These are phyloP conservation scores for Tanytarsus gracilentus DNA, from an alignment of 2,888 invertebrate species.

Conservation along the genomic window DNA sequence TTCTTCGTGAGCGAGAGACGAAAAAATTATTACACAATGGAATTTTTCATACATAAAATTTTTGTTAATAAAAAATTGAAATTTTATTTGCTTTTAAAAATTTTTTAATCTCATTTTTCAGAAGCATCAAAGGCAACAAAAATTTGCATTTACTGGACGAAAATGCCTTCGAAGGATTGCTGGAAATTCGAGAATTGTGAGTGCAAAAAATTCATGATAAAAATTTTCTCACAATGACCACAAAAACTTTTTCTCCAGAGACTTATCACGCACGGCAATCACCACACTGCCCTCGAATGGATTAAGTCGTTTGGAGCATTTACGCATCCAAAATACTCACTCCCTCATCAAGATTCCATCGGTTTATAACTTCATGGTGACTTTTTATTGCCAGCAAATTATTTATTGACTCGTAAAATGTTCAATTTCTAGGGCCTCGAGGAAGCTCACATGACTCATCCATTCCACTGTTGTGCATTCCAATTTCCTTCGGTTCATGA, in stretches of 20 bases:
- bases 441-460: constrained; percentile 67
- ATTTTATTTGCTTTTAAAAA: no score
- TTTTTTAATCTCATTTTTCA: constrained; percentile 39
- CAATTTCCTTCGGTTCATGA: constrained; percentile 72
- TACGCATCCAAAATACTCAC: constrained; percentile 63
- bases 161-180: constrained; percentile 59
- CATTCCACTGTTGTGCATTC: constrained; percentile 87
- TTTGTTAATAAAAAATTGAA: not conserved
- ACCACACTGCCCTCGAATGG: constrained; percentile 62
- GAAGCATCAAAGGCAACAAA: constrained; percentile 65
- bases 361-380: constrained; percentile 68
- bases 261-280: constrained; percentile 72
- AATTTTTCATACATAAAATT: not conserved
- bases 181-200: constrained; percentile 62
- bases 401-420: not conserved
- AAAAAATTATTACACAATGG: no score
- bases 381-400: constrained; percentile 30
- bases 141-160: constrained; percentile 52
- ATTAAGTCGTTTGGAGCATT: constrained; percentile 57
- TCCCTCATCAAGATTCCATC: constrained; percentile 73
- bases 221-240: not conserved
- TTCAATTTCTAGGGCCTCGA: constrained; percentile 49
- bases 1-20: no score
- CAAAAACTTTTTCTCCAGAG: constrained; percentile 47
- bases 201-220: constrained; percentile 35